Evolutionary conservation across 1,140 invertebrate species (phyloP).

Genomic region (Oncopodura yosiiana): DNA sequence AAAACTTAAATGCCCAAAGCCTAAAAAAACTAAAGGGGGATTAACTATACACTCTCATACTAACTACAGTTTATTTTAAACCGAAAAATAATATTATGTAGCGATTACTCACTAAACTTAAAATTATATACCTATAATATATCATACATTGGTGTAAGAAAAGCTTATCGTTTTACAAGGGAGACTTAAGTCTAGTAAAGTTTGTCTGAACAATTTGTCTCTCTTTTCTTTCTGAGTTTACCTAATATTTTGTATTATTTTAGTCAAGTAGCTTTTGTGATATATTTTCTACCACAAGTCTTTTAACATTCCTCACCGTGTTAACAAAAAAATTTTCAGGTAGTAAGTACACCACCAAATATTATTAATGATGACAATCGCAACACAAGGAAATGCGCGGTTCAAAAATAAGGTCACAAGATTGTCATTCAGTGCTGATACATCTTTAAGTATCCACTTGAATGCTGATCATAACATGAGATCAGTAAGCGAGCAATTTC

Average conservation of each 20-base stretch:
- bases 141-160: no score
- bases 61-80: no score
- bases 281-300: constrained; percentile 43
- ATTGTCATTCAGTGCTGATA: constrained; percentile 47
- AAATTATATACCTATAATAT: no score
- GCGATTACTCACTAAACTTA: no score
- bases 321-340: constrained; percentile 50
- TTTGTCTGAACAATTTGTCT: constrained; percentile 17
- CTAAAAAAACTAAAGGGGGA: no score
- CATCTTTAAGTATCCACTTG: constrained; percentile 44
- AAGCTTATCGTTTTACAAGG: no score
- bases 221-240: constrained; percentile 4
- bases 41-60: no score
- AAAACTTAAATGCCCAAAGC: no score
- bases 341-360: constrained; percentile 45
- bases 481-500: constrained; percentile 70
- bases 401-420: constrained; percentile 46
- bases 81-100: no score
- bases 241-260: constrained; percentile 18
- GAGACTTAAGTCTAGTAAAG: no score
- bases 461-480: constrained; percentile 79
- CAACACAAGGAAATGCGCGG: background rate
- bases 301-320: constrained; percentile 51
- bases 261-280: constrained; percentile 13
- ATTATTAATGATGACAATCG: constrained; percentile 45